Base-by-base conservation (phyloP, 2,797 vertebrate species). In the Microctenopoma lineatum region DNA sequence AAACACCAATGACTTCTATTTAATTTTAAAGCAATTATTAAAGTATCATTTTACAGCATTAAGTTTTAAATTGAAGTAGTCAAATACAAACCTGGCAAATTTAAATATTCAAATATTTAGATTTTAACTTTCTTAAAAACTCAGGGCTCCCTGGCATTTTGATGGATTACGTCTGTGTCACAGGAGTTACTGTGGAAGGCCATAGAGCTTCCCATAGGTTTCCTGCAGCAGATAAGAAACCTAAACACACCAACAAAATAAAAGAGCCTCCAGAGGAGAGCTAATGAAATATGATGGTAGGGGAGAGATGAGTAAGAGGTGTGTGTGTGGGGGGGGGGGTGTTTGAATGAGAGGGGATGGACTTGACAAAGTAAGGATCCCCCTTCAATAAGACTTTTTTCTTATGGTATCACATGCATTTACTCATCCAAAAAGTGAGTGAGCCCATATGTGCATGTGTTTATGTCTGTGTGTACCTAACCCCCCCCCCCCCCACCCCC, bases 141-240 rank as follows among this genome's bases (percentile, higher is more conserved):
- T n/a, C 4, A 10, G 15, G 5, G 26, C 44, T 27, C 59, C 70
- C 11, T 84, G 62, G 44, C 75, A 84, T 82, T 68, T 71, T 59
- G 12, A 62, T 86, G 62, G 45, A 81, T 71, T 32, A 38, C 34
- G 66, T 61, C 44, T 53, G 34, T 76, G 85, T 92, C 92, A 94
- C 90, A 93, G 89, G 71, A 81, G 55, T 55, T 83, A 75, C 72
- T 80, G 88, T 56, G 79, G 64, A 88, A 83, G 88, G 83, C 87
- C 90, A 72, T 64, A 83, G 83, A 87, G 66, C 92, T 95, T 95
- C 95, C 94, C 91, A 95, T 94, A 83, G 73, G 89, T 89, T 95
- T 95, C 93, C 94, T 93, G 83, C 87, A 60, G 1, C 73, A 78
- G 93, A 95, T 95, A 95, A 94, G 90, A 85, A 92, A 92, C 66